Conservation (phyloP, 1,140 invertebrate species). For the Drosophila serrata region DNA sequence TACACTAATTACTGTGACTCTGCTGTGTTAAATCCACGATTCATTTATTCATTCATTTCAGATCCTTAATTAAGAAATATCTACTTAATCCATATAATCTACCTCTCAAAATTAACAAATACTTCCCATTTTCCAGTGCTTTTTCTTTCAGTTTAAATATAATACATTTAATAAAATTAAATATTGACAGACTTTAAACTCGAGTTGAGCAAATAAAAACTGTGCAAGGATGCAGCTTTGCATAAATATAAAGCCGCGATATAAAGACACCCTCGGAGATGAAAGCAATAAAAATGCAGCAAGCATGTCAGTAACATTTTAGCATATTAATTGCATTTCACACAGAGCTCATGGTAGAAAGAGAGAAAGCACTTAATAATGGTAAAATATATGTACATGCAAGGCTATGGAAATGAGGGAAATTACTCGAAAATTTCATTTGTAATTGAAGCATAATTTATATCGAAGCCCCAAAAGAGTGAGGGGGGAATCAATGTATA, state of each 20-base stretch:
- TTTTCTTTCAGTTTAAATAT: constrained; percentile 3
- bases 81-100: not conserved
- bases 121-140: not conserved
- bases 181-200: constrained; percentile 44
- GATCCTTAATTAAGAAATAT: not conserved
- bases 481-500: constrained; percentile 27
- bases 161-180: not conserved
- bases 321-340: constrained; percentile 61
- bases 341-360: not conserved
- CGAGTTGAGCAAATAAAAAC: constrained; percentile 9
- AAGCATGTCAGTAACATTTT: constrained; percentile 55
- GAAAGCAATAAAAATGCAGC: constrained; percentile 49
- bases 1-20: too few relatives aligned
- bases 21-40: not conserved
- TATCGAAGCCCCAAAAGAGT: constrained; percentile 1
- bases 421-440: constrained; percentile 64
- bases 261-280: constrained; percentile 19
- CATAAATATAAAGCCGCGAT: constrained; percentile 18
- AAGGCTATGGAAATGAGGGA: constrained; percentile 24
- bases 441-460: constrained; percentile 59
- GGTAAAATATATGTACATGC: constrained; percentile 18
- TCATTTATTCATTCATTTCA: too few relatives aligned
- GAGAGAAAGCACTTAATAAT: not conserved
- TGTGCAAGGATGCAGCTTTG: not conserved
- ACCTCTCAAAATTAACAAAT: not conserved